Percentiles rank a stretch among this genome's conserved stretches.
Evolutionary conservation across 92 coral and sea anemone species (phyloP).

Genomic region (Meandrina meandrites): DNA sequence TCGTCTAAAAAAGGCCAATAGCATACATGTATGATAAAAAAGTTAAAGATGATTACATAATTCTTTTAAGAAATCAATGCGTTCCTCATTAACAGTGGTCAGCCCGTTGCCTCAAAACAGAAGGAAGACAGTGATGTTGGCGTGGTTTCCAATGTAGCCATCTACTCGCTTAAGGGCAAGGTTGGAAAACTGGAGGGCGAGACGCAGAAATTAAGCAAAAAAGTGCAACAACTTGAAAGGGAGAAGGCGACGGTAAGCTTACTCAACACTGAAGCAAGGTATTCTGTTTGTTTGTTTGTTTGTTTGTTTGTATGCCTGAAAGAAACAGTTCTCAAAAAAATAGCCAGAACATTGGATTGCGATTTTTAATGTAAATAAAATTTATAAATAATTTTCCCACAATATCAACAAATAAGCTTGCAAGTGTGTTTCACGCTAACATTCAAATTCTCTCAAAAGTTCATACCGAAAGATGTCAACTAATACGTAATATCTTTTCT

Average conservation of each 20-base stretch:
- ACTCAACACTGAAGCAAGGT: slow-evolving; percentile 66
- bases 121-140: slow-evolving; percentile 61
- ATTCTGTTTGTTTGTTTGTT: background rate
- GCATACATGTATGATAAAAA: background rate
- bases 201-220: slow-evolving; percentile 37
- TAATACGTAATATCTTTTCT: too few relatives aligned
- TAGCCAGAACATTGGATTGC: too few relatives aligned
- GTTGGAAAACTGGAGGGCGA: slow-evolving; percentile 64
- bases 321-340: too few relatives aligned
- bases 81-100: background rate
- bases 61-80: too few relatives aligned
- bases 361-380: too few relatives aligned
- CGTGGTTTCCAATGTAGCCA: slow-evolving; percentile 65
- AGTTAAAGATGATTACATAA: too few relatives aligned
- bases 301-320: background rate
- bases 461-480: too few relatives aligned
- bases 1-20: too few relatives aligned
- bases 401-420: too few relatives aligned
- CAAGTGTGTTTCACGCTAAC: too few relatives aligned
- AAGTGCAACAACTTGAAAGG: slow-evolving; percentile 51
- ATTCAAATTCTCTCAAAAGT: too few relatives aligned
- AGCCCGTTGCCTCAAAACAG: slow-evolving; percentile 18
- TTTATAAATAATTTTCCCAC: too few relatives aligned
- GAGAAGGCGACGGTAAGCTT: slow-evolving; percentile 54
- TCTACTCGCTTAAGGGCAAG: slow-evolving; percentile 77